Evolutionary conservation across 2,888 invertebrate genomes (phyloP).

Genomic region (Odontothrips loti): DNA sequence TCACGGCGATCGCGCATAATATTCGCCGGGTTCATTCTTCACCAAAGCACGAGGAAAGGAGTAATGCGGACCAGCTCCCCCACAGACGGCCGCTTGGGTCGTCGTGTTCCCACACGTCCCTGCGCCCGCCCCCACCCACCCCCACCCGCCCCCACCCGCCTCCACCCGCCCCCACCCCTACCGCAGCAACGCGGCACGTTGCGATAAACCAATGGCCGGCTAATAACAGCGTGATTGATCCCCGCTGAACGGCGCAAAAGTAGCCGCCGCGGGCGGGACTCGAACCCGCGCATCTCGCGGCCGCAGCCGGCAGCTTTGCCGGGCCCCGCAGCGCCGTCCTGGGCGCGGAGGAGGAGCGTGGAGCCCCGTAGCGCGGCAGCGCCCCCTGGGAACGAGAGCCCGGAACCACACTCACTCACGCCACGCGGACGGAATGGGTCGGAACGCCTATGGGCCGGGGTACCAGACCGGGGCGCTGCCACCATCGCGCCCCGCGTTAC

Average conservation of each 20-base stretch:
- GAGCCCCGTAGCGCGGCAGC: background rate
- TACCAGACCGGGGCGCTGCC: background rate
- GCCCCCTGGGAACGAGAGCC: too few species aligned
- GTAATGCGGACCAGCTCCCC: too few species aligned
- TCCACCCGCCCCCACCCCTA: background rate
- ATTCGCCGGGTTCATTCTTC: background rate
- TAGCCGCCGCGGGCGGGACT: too few species aligned
- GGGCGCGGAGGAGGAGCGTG: too few species aligned
- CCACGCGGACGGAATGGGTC: too few species aligned
- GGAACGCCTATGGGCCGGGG: too few species aligned
- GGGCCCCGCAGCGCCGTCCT: too few species aligned
- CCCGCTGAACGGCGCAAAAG: background rate
- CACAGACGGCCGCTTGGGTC: background rate
- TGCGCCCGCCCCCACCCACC: background rate
- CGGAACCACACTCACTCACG: too few species aligned
- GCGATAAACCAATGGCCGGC: conserved; percentile 11
- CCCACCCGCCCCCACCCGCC: background rate
- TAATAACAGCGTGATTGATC: conserved; percentile 5
- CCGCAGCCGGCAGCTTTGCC: too few species aligned
- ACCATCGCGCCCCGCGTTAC: background rate
- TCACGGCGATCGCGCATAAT: background rate
- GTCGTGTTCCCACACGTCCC: background rate
- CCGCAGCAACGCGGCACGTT: background rate
- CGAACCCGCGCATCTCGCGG: too few species aligned
- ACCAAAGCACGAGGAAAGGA: too few species aligned